Evolutionary conservation across 2,888 invertebrate species (phyloP), one percentile per base, ranked within the genome.

Genomic region (Dolomedes plantarius): DNA sequence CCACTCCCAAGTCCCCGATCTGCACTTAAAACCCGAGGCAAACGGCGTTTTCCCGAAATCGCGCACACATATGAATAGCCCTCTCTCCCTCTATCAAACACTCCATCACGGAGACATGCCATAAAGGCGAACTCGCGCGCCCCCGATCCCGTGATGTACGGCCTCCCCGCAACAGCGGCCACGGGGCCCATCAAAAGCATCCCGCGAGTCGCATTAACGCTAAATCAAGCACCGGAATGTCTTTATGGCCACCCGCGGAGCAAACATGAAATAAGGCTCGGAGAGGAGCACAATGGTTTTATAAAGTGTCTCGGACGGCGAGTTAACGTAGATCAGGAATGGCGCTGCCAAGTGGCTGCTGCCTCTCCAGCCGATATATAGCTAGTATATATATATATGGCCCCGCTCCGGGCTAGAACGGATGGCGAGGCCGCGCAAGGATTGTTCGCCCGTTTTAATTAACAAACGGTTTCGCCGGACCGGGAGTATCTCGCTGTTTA

Each of bases 171-270:
- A 23, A 56, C 56, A 23, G 23, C 56, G 19, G 56, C 56, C 56
- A 23, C 23, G 56, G 16, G 23, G 19, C 6, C 56, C 56, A 56
- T 56, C 56, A 56, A 23, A 56, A 23, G 23, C 23, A 23, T 23
- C 56, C 56, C 56, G 56, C 56, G 56, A 23, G 56, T 56, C 56
- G 19, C 56, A 56, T 46, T 46, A 46, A 46, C 41, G 41, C 56
- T 56, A 23, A 56, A 56, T 56, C 56, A 56, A 56, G 56, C 56
- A 5, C 23, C 5, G 56, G 19, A 56, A 56, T 56, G 56, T 56
- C 56, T 56, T 56, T 56, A 56, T 56, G 56, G 56, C 56, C 56
- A 56, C 56, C 56, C 56, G 56, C 56, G 56, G 56, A 56, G 56
- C 56, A 56, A 56, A 56, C 56, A 56, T 23, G 56, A 56, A 56